A percentile compares a stretch with the other conserved stretches of the same genome.
Evolutionary conservation across 35 echinoderm and acorn worm species (phyloP).

Genomic region (Patiria miniata): DNA sequence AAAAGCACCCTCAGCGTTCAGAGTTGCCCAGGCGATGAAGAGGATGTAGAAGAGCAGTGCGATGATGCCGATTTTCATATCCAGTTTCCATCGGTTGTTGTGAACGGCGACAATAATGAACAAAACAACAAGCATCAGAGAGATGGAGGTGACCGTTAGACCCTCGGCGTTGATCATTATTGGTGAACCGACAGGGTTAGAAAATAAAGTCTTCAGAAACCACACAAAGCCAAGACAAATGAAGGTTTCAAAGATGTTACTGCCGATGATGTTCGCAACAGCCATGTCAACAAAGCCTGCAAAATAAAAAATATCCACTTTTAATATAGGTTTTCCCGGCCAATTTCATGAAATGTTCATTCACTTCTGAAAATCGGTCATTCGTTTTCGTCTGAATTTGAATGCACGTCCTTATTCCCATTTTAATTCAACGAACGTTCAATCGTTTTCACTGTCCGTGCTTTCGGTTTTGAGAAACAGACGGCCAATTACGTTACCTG

Average conservation of each 20-base stretch:
- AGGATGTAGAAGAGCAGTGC: slow-evolving; percentile 34
- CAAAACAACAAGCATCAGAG: slow-evolving; percentile 69
- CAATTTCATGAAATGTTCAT: too few relatives aligned
- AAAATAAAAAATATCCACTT: background rate
- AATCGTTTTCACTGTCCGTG: too few relatives aligned
- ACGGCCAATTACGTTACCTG: too few relatives aligned
- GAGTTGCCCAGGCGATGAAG: slow-evolving; percentile 47
- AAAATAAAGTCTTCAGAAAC: slow-evolving; percentile 62
- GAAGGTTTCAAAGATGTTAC: slow-evolving; percentile 93
- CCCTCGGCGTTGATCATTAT: slow-evolving; percentile 60
- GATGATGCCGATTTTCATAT: slow-evolving; percentile 56
- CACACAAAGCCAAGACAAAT: slow-evolving; percentile 87
- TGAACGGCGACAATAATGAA: slow-evolving; percentile 73
- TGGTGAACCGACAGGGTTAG: background rate
- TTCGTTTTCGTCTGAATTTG: too few relatives aligned
- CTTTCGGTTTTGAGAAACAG: too few relatives aligned
- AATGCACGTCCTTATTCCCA: too few relatives aligned
- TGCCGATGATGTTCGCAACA: slow-evolving; percentile 91
- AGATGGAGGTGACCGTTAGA: slow-evolving; percentile 65
- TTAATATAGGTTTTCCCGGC: too few relatives aligned
- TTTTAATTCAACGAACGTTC: too few relatives aligned
- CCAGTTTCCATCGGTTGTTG: slow-evolving; percentile 82
- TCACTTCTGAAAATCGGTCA: too few relatives aligned
- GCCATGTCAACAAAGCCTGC: slow-evolving; percentile 90
- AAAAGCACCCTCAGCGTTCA: slow-evolving; percentile 44